phyloP scores from a whole-genome alignment of 2,113 vertebrate genomes.

The Callipepla squamata region DNA sequence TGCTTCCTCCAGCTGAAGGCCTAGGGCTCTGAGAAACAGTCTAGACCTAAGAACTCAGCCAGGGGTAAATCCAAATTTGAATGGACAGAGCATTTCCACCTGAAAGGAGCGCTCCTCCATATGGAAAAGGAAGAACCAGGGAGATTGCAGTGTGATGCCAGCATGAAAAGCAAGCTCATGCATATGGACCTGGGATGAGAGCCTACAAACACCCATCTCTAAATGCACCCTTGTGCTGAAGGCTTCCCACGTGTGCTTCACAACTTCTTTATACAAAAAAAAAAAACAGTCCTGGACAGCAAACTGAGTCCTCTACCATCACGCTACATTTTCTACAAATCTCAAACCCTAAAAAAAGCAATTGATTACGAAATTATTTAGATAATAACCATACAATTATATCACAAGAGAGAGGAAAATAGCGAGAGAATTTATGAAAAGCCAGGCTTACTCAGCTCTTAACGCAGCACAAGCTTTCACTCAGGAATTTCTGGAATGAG shows the following conservation, averaged over 20 bases:
- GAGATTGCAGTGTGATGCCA: background rate
- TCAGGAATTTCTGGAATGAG: slow-evolving; percentile 52
- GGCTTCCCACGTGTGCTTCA: background rate
- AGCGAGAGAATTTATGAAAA: background rate
- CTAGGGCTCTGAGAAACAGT: slow-evolving; percentile 33
- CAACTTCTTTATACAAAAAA: background rate
- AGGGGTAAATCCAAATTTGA: background rate
- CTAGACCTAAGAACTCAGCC: background rate
- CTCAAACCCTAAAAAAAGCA: background rate
- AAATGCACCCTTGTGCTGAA: background rate
- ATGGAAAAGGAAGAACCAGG: slow-evolving; percentile 10
- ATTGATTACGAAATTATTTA: background rate
- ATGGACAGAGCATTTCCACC: slow-evolving; percentile 26
- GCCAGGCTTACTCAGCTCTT: slow-evolving; percentile 28
- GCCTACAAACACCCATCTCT: background rate
- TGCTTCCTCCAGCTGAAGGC: background rate
- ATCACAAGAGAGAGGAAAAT: background rate
- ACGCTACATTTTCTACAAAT: background rate
- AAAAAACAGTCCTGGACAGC: background rate
- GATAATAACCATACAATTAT: background rate
- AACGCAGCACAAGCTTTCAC: slow-evolving; percentile 3
- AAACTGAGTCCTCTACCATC: background rate
- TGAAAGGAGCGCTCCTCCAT: slow-evolving; percentile 7
- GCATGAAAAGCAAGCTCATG: slow-evolving; percentile 38
- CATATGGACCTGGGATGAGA: background rate